A percentile compares a stretch with the other conserved stretches of the same genome.
Conservation (phyloP, 2,888 invertebrate species). For the Chaetogeoica ovagalla region DNA sequence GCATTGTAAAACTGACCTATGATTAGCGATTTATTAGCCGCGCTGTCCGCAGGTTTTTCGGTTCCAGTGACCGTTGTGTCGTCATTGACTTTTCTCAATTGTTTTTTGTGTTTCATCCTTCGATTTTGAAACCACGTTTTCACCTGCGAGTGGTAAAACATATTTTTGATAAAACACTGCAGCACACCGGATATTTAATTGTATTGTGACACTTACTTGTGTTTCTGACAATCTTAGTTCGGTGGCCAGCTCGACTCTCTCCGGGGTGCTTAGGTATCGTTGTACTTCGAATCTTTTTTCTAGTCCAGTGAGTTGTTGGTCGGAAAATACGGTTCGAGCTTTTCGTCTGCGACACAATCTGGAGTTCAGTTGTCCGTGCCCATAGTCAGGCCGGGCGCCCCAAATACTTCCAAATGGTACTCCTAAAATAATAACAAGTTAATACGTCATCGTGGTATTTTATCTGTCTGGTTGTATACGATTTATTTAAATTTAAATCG, state of each 20-base stretch:
- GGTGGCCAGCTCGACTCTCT: conserved; percentile 90
- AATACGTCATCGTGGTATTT: too few species aligned
- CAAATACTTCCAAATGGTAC: conserved; percentile 37
- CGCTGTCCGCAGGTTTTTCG: conserved; percentile 11
- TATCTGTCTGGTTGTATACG: too few species aligned
- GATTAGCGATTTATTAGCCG: conserved; percentile 21
- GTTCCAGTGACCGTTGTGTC: conserved; percentile 58
- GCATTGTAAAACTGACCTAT: neutral
- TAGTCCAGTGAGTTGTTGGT: conserved; percentile 73
- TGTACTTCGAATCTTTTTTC: conserved; percentile 95
- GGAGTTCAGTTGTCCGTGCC: conserved; percentile 37
- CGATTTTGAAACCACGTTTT: conserved; percentile 99
- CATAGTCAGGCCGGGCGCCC: conserved; percentile 34
- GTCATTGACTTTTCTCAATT: conserved; percentile 73
- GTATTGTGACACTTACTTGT: conserved; percentile 60
- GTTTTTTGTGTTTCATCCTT: conserved; percentile 95
- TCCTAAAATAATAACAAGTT: conserved; percentile 15
- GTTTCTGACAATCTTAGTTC: conserved; percentile 93
- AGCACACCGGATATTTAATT: too few species aligned
- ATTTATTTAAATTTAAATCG: too few species aligned
- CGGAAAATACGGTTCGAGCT: conserved; percentile 85
- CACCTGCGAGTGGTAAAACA: conserved; percentile 66
- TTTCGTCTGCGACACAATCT: conserved; percentile 83
- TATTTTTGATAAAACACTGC: neutral
- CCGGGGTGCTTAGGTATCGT: conserved; percentile 92